Percentiles rank a stretch among this genome's conserved stretches.
Evolutionary conservation across 2,113 vertebrate species (phyloP).

Genomic region (Ameiurus melas): DNA sequence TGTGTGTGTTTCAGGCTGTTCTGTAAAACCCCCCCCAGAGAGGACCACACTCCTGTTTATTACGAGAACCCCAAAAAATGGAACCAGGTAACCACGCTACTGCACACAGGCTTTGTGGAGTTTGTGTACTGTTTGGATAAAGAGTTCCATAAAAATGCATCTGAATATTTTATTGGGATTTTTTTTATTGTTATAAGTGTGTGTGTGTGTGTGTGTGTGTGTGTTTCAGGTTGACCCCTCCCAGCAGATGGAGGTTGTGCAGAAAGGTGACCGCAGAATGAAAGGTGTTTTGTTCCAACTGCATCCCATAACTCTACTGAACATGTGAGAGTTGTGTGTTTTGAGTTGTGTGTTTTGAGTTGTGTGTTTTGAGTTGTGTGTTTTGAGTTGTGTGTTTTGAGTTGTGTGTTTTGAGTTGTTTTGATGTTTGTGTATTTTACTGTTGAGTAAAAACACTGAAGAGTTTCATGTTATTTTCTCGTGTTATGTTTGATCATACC

Average conservation of each 20-base stretch:
- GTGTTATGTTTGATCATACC: too few species aligned
- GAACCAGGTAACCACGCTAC: slow-evolving; percentile 79
- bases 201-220: slow-evolving; percentile 32
- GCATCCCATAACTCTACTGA: slow-evolving; percentile 79
- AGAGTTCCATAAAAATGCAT: not conserved
- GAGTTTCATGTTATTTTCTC: too few species aligned
- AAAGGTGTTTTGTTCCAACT: slow-evolving; percentile 76
- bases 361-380: too few species aligned
- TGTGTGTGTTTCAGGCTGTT: slow-evolving; percentile 75
- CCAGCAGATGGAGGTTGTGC: slow-evolving; percentile 69
- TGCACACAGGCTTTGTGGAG: not conserved
- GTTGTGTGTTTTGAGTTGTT: too few species aligned
- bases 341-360: too few species aligned
- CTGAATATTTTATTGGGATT: not conserved
- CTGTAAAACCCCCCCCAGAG: slow-evolving; percentile 76
- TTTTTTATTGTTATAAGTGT: too few species aligned
- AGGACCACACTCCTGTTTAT: slow-evolving; percentile 66
- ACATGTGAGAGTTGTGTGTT: slow-evolving; percentile 62
- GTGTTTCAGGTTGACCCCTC: slow-evolving; percentile 76
- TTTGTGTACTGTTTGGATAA: not conserved
- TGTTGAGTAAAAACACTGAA: too few species aligned
- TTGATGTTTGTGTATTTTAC: too few species aligned
- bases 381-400: too few species aligned
- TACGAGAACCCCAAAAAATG: slow-evolving; percentile 75
- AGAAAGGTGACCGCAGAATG: slow-evolving; percentile 49